phyloP scores from a whole-genome alignment of 2,113 vertebrate species.

The Esox niger region DNA sequence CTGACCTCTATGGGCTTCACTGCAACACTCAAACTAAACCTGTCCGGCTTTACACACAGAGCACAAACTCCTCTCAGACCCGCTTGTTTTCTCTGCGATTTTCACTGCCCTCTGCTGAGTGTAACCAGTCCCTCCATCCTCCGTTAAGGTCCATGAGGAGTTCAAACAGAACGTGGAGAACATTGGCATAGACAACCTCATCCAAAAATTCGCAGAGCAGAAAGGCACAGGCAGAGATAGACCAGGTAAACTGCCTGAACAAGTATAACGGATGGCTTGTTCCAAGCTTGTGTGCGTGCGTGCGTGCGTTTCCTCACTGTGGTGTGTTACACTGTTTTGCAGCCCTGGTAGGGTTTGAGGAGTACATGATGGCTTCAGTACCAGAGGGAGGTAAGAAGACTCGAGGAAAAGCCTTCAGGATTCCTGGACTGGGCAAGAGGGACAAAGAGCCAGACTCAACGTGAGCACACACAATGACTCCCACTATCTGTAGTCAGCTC shows the following conservation, averaged over 20 bases:
- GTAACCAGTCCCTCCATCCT: neutral
- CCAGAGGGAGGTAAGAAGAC: constrained; percentile 80
- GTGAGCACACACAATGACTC: constrained; percentile 58
- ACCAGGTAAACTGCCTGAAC: constrained; percentile 74
- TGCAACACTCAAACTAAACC: neutral
- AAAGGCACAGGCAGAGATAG: constrained; percentile 88
- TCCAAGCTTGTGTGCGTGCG: neutral
- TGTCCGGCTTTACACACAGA: too few relatives aligned
- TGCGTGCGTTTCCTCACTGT: neutral
- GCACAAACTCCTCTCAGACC: too few relatives aligned
- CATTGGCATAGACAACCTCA: constrained; percentile 83
- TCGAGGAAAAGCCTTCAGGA: constrained; percentile 86
- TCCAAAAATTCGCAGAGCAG: constrained; percentile 86
- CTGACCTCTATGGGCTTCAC: neutral
- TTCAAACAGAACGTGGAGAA: constrained; percentile 98
- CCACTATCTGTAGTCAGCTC: neutral
- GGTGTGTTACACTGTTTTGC: constrained; percentile 16
- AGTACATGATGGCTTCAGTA: constrained; percentile 70
- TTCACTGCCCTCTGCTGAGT: neutral
- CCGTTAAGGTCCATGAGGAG: constrained; percentile 87
- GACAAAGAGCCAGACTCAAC: constrained; percentile 82
- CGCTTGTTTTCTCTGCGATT: neutral
- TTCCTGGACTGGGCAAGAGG: constrained; percentile 83
- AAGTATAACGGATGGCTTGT: neutral
- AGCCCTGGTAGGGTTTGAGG: constrained; percentile 85